phyloP scores from a whole-genome alignment of 2,113 vertebrate species.

The Esox niger region DNA sequence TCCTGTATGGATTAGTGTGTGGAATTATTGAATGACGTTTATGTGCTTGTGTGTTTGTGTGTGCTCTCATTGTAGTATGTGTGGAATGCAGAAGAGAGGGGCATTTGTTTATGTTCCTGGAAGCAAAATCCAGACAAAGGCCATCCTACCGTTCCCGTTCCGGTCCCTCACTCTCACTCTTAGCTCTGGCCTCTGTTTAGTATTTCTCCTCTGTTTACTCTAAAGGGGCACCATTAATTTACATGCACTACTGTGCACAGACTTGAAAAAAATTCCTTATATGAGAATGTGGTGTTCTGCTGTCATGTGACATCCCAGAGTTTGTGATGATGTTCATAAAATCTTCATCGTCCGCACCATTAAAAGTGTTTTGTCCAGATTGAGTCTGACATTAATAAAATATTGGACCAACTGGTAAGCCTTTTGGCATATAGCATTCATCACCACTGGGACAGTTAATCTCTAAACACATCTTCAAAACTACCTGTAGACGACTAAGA shows the following conservation, averaged over 20 bases:
- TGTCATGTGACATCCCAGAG: background rate
- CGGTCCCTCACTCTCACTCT: background rate
- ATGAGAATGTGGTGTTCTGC: background rate
- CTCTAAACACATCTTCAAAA: background rate
- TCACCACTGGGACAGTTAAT: background rate
- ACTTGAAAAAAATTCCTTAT: background rate
- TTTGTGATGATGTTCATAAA: constrained; percentile 12
- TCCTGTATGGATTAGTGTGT: background rate
- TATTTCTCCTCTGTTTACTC: constrained; percentile 9
- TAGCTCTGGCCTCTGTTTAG: background rate
- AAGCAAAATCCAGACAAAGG: background rate
- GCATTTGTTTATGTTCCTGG: constrained; percentile 17
- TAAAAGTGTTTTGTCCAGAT: constrained; percentile 14
- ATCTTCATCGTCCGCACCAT: constrained; percentile 20
- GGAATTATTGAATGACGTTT: background rate
- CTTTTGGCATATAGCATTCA: constrained; percentile 5
- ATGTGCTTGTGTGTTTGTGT: background rate
- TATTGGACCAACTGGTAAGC: constrained; percentile 11
- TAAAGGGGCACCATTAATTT: constrained; percentile 9
- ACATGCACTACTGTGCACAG: background rate
- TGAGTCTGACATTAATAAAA: constrained; percentile 24
- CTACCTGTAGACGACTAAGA: background rate
- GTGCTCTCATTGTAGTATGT: background rate
- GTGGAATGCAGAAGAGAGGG: constrained; percentile 12
- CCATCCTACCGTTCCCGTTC: background rate